Base-by-base conservation (phyloP, 2,797 vertebrate genomes). In the Cuniculus paca region DNA sequence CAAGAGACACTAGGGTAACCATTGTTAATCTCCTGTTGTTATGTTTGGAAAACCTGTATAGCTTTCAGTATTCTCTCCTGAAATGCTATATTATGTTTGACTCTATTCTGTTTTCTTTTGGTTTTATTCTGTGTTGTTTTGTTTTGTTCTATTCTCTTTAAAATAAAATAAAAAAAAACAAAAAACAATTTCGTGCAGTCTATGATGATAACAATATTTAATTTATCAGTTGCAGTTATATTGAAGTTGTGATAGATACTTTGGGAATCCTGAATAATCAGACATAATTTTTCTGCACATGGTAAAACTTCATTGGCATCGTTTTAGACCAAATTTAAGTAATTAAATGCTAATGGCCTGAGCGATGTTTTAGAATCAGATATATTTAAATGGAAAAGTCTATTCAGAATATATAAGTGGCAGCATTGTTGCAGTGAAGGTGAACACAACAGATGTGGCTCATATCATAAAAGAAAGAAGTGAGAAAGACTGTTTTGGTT, bases 341-440 rank as follows among this genome's bases (percentile, higher is more conserved):
- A 19, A 58, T 80, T 39, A 65, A 94, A 80, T 28, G 36, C n/a
- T 45, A 5, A 79, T 70, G 45, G 45, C 88, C 56, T 78, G 26
- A 58, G 2, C 31, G 50, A 34, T 17, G 14, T 70, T 83, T 88
- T n/a, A n/a, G 34, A n/a, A 48, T 45, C 2, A 84, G 54, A 36
- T 72, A 10, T n/a, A 34, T 34, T 79, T 72, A 89, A 75, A 10
- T 86, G 26, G 72, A 84, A 52, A 8, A 63, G 7, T 94, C 2
- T 11, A 72, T 58, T 60, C 34, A 74, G 20, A 84, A 26, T 50
- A n/a, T 28, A 28, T 2, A 54, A 65, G 4, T 5, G 26, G 22
- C 0, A 52, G 17, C n/a, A 28, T 34, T 36, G 26, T 9, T 24
- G 61, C 34, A 68, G 34, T 26, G 7, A 48, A 16, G 1, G 0